Conservation (phyloP, 2,113 vertebrate species). For the Gallinago media region DNA sequence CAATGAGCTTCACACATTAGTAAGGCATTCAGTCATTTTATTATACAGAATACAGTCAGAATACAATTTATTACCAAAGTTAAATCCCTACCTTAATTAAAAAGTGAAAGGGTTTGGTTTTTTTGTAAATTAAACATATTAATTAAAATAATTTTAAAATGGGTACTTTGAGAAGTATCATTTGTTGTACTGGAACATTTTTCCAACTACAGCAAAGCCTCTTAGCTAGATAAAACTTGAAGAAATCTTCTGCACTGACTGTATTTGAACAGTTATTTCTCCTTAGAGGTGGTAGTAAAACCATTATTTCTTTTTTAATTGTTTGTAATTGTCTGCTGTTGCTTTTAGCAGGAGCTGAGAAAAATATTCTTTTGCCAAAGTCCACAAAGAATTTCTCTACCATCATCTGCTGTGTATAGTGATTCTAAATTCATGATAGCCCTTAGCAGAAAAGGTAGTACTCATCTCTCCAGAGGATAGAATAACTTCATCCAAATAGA, state of each 20-base stretch:
- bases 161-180: background rate
- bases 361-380: background rate
- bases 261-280: background rate
- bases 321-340: background rate
- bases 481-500: background rate
- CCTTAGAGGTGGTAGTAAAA: background rate
- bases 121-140: background rate
- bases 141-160: background rate
- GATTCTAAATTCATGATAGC: background rate
- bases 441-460: background rate
- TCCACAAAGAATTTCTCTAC: background rate
- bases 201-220: background rate
- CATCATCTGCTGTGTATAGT: background rate
- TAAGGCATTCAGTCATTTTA: background rate
- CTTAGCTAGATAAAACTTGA: background rate
- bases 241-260: background rate
- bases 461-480: background rate
- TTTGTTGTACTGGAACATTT: background rate
- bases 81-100: background rate
- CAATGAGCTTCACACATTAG: background rate
- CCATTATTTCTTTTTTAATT: background rate
- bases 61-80: background rate
- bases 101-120: background rate
- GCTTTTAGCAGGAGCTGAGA: background rate
- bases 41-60: background rate